Evolutionary conservation across 2,888 invertebrate species (phyloP), one percentile per base, ranked within the genome.

Genomic region (Ormyrus thymus): DNA sequence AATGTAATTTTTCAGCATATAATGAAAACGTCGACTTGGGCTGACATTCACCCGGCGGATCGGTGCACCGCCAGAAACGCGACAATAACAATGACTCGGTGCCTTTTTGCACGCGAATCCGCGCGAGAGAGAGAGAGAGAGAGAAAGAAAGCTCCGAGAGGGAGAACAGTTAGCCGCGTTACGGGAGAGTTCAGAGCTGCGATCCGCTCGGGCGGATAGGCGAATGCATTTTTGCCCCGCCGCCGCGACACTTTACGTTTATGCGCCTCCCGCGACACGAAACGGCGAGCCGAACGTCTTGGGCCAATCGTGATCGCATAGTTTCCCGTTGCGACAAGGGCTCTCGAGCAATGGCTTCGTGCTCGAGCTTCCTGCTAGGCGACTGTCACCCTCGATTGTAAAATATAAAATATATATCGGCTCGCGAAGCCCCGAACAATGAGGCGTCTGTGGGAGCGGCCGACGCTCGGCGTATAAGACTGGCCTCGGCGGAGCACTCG

Each of bases 401-500:
- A 70, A 73, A 78, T 74, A 65, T 75, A 65, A 75, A 79, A 70
- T 79, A 29, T 29, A 29, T 29, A 75, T 75, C 64, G 74, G 74
- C 43, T 58, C 15, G 45, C 43, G 55, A 48, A 13, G 15, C 13
- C n/a, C n/a, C 59, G 48, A 78, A 68, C 72, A 61, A 78, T 53
- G 69, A 64, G 61, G 51, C 13, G 61, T 56, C 61, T 68, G 78
- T 29, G 29, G 77, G 77, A 77, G 71, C 61, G 64, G 68, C 58
- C 58, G 10, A 29, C 29, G 29, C 29, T 29, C 29, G 29, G 29
- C 1, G 29, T 29, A 29, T 29, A 29, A 29, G 29, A 29, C 29
- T 4, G 29, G 29, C 29, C 29, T 29, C 29, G 29, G 29, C 3
- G n/a, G 58, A 53, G 61, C 56, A 56, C 56, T 62, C 45, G 61